phyloP scores from a whole-genome alignment of 2,797 vertebrate species.

The Rhodeus uyekii region DNA sequence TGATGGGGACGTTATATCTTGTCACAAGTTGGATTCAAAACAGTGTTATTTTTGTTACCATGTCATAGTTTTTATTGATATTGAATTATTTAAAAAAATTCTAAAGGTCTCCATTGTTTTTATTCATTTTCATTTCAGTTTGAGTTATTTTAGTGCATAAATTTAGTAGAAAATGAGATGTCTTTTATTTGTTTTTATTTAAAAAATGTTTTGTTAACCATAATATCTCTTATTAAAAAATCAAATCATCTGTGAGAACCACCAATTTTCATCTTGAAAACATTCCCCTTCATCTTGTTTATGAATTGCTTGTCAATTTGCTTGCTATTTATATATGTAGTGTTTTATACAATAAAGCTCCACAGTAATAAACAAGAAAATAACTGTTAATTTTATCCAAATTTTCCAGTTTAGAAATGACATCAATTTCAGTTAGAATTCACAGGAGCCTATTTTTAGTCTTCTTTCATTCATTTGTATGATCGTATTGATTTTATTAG shows the following conservation, averaged over 20 bases:
- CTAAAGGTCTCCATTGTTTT: not conserved
- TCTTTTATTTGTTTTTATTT: not conserved
- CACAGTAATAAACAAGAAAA: not conserved
- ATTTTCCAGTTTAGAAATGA: not conserved
- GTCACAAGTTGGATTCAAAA: not conserved
- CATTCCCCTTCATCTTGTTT: no score
- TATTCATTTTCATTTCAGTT: not conserved
- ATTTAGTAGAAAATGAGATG: not conserved
- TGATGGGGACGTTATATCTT: not conserved
- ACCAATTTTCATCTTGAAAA: no score
- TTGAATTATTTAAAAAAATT: no score
- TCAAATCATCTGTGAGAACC: no score
- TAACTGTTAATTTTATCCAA: not conserved
- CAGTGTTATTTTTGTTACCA: not conserved
- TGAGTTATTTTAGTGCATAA: not conserved
- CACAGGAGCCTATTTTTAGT: not conserved
- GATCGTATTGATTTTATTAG: not conserved
- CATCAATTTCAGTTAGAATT: not conserved
- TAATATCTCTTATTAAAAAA: not conserved
- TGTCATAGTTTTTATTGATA: not conserved
- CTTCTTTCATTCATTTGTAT: not conserved
- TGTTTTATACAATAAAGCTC: not conserved
- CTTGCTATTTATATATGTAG: not conserved
- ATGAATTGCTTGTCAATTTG: not conserved
- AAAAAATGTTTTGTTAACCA: not conserved